Base-by-base conservation (phyloP, 2,113 vertebrate genomes). In the Thymallus thymallus region DNA sequence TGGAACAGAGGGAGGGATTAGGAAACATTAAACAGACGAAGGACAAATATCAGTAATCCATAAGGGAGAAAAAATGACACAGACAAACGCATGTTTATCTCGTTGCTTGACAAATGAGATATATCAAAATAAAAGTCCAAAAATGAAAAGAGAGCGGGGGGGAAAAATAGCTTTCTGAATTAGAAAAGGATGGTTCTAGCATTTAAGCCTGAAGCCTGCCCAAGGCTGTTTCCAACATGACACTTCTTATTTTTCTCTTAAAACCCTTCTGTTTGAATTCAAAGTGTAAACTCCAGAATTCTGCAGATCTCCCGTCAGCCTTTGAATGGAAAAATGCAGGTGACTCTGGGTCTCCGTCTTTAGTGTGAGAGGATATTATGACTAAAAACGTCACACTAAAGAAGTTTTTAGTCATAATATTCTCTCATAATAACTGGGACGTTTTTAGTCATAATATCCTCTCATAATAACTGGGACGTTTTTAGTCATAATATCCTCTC, bases 221-320 rank as follows among this genome's bases (percentile, higher is more conserved):
- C 55, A 83, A 48, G 75, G 75, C 22, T 66, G 72, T 77, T 77
- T 80, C 81, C 75, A 64, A 71, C 51, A 51, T 77, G 78, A 64
- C 45, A 66, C 77, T 16, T 20, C 10, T 10, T 41, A 2, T 32
- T 23, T 75, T 55, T 80, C 85, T 61, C 35, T 41, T 41, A 41
- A 55, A 71, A 71, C 68, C 80, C 77, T 83, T 82, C 73, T 87
- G 81, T 80, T 88, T 22, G 76, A 81, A 85, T 87, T 88, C 75
- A 83, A 72, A 82, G 73, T 79, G 79, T 85, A 83, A 85, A 88
- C 89, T 88, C 82, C 77, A 70, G 84, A 87, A 86, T 86, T 85
- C 79, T 79, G 81, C 73, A 26, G 35, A 79, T 81, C 80, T 82
- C 74, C 72, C 71, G 67, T 78, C 75, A 64, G n/a, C 68, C 83